Base-by-base conservation (phyloP, 2,113 vertebrate species). In the Tragelaphus strepsiceros region DNA sequence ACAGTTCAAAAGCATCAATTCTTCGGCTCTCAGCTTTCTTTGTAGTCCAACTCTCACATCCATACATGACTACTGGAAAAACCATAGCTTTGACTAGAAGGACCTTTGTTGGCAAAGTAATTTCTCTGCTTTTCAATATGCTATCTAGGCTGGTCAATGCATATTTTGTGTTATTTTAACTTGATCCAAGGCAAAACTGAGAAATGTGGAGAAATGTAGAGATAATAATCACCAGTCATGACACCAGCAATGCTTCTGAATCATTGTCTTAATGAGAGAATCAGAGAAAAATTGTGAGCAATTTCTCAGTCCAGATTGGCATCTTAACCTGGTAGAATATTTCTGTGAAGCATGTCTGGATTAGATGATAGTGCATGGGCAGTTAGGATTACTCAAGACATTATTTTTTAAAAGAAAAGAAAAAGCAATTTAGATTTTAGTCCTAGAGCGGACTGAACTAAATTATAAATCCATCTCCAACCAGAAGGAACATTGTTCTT, bases 381-480 rank as follows among this genome's bases (percentile, higher is more conserved):
- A 11, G 51, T 12, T 59, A 90, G 67, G 15, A 97, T 91, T 58
- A 77, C 62, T 56, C n/a, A 67, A 98, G 19, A 67, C n/a, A 43
- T 71, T 46, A 12, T 56, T 7, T 62, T 67, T 7, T 59, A 22
- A 71, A 87, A 30, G 64, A 59, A 78, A 80, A 28, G 13, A 59
- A 49, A 96, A 91, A 71, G 39, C 28, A 84, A 35, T 80, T 92
- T 62, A 95, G 10, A 85, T 95, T 97, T 98, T 30, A 84, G 2
- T 67, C 7, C 84, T 53, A 35, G n/a, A 95, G 61, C 58, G 16
- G 39, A 96, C 98, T 96, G 78, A 46, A 58, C 4, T 77, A 59
- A 97, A 97, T 91, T 83, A 94, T 35, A 93, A 96, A 98, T 97
- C 17, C 2, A 54, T 43, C 80, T 97, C 43, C 39, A 94, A 67